Base-by-base conservation (phyloP, 2,888 invertebrate genomes). In the Pogonocherus hispidulus region DNA sequence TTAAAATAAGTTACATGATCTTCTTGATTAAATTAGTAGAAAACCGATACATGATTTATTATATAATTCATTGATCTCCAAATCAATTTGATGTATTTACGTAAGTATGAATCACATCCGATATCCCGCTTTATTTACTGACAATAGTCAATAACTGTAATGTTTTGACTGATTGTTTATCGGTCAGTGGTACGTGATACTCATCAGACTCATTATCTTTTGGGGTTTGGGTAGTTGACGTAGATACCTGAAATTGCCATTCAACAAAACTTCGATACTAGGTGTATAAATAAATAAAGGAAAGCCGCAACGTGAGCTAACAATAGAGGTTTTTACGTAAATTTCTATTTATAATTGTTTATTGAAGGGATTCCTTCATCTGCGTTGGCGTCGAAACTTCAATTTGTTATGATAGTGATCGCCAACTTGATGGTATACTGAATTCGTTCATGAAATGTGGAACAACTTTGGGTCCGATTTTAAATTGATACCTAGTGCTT, bases 141-240 rank as follows among this genome's bases (percentile, higher is more conserved):
- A 11, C 51, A 51, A 22, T 22, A 62, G 51, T 19, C 16, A 60
- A 35, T 51, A 51, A 59, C 32, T 5, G 20, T 20, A 62, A 35
- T 51, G 35, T 18, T 51, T 49, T 37, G 19, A 62, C 35, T 32
- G 8, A n/a, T 22, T 35, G 51, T 62, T 62, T 62, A 37, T 62
- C 51, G 35, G 49, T 35, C 16, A 14, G 37, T 37, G 22, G 22
- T 49, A 41, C 27, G 59, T 59, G 59, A 32, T 59, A 59, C 18
- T n/a, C n/a, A n/a, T n/a, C n/a, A n/a, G n/a, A 59, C 47, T 59
- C 47, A 59, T 59, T 59, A 59, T 47, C 47, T 59, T 14, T 18
- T 41, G n/a, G 19, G 32, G 49, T 11, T 59, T 32, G 47, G 19
- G 19, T 14, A 18, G 19, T 47, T 59, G 59, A 59, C 59, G 59